phyloP scores from a whole-genome alignment of 2,888 invertebrate species.

The Pristionchus arcanus region DNA sequence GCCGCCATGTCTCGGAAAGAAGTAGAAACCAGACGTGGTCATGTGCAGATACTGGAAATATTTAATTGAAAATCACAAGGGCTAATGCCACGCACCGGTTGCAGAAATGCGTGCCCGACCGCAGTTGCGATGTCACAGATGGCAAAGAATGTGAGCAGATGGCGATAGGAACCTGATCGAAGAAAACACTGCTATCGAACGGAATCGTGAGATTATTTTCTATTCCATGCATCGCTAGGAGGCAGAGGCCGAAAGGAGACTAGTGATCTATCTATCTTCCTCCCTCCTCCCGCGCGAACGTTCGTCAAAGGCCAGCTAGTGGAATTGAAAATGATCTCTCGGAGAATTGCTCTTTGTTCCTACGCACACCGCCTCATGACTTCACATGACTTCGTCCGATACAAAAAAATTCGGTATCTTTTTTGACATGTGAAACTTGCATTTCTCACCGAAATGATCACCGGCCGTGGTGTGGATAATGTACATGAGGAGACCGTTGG shows the following conservation, averaged over 20 bases:
- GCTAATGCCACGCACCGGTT: background rate
- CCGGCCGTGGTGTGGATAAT: background rate
- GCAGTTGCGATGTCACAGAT: background rate
- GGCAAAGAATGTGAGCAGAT: background rate
- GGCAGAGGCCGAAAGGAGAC: too few species aligned
- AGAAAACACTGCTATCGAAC: too few species aligned
- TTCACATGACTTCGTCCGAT: too few species aligned
- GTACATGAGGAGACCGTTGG: background rate
- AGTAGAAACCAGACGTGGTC: background rate
- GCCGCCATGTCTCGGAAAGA: background rate
- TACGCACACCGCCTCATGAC: too few species aligned
- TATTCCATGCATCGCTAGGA: too few species aligned
- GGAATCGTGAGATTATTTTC: too few species aligned
- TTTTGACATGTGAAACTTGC: too few species aligned
- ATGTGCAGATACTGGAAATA: constrained; percentile 9
- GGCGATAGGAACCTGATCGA: background rate
- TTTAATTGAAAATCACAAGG: background rate
- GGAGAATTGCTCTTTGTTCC: too few species aligned
- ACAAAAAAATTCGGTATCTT: background rate
- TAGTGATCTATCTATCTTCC: too few species aligned
- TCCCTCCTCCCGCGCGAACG: too few species aligned
- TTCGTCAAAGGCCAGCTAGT: too few species aligned
- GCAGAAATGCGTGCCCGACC: background rate
- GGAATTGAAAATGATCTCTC: too few species aligned
- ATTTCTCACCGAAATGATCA: background rate